A percentile compares a stretch with the other conserved stretches of the same genome.
Conservation (phyloP, 2,888 invertebrate species). For the Clepsis dumicolana region DNA sequence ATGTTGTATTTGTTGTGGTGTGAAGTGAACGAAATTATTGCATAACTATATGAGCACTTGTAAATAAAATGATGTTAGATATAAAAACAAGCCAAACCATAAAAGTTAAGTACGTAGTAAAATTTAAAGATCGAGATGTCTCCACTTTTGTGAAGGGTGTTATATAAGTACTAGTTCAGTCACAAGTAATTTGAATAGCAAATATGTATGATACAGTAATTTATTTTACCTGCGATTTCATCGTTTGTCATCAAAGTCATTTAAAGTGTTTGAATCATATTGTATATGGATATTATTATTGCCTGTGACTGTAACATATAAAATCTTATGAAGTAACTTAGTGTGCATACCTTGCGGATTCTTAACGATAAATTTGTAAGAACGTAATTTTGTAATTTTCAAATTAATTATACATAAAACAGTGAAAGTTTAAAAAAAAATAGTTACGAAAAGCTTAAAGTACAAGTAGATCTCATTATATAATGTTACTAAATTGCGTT, state of each 20-base stretch:
- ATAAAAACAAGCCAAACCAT: slow-evolving; percentile 17
- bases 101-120: slow-evolving; percentile 5
- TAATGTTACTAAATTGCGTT: slow-evolving; percentile 47
- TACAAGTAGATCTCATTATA: slow-evolving; percentile 66
- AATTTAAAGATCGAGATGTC: slow-evolving; percentile 9
- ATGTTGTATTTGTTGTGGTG: slow-evolving; percentile 35
- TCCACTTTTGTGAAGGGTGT: slow-evolving; percentile 23
- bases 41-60: slow-evolving; percentile 13
- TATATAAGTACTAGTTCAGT: slow-evolving; percentile 7
- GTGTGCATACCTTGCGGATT: slow-evolving; percentile 55
- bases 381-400: slow-evolving; percentile 41
- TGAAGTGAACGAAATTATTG: slow-evolving; percentile 7
- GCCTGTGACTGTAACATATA: slow-evolving; percentile 25
- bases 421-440: slow-evolving; percentile 45
- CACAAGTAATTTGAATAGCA: background rate
- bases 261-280: background rate
- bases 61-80: slow-evolving; percentile 21
- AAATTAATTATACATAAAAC: slow-evolving; percentile 45
- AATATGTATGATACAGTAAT: background rate
- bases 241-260: background rate
- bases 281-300: background rate
- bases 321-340: slow-evolving; percentile 57
- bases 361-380: slow-evolving; percentile 44
- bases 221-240: background rate
- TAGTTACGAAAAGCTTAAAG: slow-evolving; percentile 50